Conservation (phyloP, 2,888 invertebrate genomes). For the Meloe dianella region DNA sequence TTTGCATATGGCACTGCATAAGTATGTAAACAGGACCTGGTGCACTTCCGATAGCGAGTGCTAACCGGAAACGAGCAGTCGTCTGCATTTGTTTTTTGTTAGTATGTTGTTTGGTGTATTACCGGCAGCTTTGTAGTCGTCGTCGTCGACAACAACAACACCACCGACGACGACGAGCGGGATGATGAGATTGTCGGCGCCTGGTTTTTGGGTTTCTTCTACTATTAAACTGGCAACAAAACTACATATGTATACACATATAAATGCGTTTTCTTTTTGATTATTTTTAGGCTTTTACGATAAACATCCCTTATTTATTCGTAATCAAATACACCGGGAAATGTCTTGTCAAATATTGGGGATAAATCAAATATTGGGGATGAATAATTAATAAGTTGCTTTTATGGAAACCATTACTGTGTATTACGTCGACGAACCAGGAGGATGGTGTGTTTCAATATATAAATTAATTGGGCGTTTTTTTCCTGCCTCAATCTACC, state of each 20-base stretch:
- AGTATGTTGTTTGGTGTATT: not conserved
- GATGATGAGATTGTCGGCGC: not conserved
- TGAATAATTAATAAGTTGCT: slow-evolving; percentile 18
- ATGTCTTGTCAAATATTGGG: slow-evolving; percentile 14
- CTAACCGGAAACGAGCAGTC: slow-evolving; percentile 52
- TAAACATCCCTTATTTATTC: slow-evolving; percentile 20
- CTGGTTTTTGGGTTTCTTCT: not conserved
- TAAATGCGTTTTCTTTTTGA: not conserved
- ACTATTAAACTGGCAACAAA: not conserved
- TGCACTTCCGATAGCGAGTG: slow-evolving; percentile 53
- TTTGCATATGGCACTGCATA: slow-evolving; percentile 50
- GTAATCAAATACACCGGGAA: slow-evolving; percentile 22
- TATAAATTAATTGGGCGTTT: slow-evolving; percentile 7
- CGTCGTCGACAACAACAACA: not conserved
- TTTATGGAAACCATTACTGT: slow-evolving; percentile 9
- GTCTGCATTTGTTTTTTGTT: slow-evolving; percentile 46
- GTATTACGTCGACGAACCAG: not conserved
- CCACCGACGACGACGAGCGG: not conserved
- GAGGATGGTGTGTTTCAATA: not conserved
- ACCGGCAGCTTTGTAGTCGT: not conserved
- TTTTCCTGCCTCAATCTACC: not conserved
- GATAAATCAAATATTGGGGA: slow-evolving; percentile 18
- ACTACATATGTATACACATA: not conserved
- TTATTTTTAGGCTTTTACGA: too few relatives aligned
- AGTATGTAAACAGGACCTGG: slow-evolving; percentile 53